Percentiles rank a stretch among this genome's conserved stretches.
phyloP scores from a whole-genome alignment of 2,113 vertebrate species.

The Setophaga coronata region DNA sequence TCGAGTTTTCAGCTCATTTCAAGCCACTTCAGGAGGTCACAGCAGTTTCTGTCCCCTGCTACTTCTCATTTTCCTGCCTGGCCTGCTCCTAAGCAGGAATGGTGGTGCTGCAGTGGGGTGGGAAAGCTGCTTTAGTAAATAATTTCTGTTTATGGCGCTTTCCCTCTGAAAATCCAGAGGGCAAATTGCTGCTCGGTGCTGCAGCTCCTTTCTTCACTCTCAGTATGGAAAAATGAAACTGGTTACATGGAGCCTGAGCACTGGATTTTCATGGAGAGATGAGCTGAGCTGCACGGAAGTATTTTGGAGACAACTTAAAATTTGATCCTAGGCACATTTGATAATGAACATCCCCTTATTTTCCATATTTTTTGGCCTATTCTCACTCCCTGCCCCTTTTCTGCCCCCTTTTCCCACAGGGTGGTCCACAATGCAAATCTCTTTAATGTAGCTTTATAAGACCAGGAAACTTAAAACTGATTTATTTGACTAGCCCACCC shows the following conservation, averaged over 20 bases:
- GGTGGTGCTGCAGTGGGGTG: not conserved
- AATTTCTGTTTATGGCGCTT: not conserved
- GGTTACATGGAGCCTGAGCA: not conserved
- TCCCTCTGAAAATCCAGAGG: not conserved
- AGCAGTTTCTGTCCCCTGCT: not conserved
- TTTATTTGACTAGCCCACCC: not conserved
- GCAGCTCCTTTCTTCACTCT: not conserved
- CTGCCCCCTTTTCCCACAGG: not conserved
- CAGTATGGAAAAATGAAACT: not conserved
- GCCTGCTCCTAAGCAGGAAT: not conserved
- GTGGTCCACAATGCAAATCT: not conserved
- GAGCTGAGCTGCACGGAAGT: not conserved
- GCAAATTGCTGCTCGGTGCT: not conserved
- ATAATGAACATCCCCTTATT: not conserved
- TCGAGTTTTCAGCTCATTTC: not conserved
- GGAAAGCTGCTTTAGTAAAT: not conserved
- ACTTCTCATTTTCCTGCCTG: not conserved
- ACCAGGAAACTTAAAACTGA: not conserved
- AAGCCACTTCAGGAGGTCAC: not conserved
- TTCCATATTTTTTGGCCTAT: not conserved
- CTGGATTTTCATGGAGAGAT: not conserved
- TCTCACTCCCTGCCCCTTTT: not conserved
- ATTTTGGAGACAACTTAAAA: not conserved
- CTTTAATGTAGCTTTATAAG: fast-evolving
- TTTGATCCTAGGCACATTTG: not conserved